Base-by-base conservation (phyloP, 2,797 vertebrate species). In the Platyrinchus mystaceus region DNA sequence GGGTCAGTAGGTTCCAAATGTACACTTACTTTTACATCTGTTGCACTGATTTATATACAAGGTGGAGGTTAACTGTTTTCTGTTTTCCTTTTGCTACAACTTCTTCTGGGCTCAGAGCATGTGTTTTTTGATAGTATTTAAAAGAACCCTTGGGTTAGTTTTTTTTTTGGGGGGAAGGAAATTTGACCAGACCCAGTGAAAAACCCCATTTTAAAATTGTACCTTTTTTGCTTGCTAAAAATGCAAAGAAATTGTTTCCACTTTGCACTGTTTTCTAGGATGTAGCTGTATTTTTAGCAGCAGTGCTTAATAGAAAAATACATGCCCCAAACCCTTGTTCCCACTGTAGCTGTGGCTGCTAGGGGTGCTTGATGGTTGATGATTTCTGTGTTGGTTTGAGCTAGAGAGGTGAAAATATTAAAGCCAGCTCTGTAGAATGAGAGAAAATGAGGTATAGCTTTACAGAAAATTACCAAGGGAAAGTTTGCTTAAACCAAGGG, bases 21-120 rank as follows among this genome's bases (percentile, higher is more conserved):
- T 87, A 87, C 77, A 80, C 89, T 93, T 83, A 74, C 74, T 93
- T 93, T 94, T 92, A 95, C 93, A 94, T 93, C 94, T 94, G 71
- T 75, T 92, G 71, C 78, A 39, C 81, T 90, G 92, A 95, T 95
- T 95, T 94, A 87, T 84, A 68, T 75, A 90, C 78, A 94, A 82
- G 85, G 71, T 87, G 75, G 71, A 92, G 87, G 89, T 89, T 93
- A 95, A 91, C 79, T 75, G 64, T 89, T 96, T 94, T 93, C 88
- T 92, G 84, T 90, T 95, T 93, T 76, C 46, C 46, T 91, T 89
- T 80, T 43, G 24, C 64, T 87, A 82, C 87, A 80, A 58, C 62
- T 94, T 90, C 37, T 78, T 89, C 84, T 75, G 56, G 56, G 18
- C 44, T 93, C 34, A 79, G 44, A 87, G 41, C 67, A 74, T 63